phyloP scores from a whole-genome alignment of 2,113 vertebrate genomes.

The Acrocephalus kingi region DNA sequence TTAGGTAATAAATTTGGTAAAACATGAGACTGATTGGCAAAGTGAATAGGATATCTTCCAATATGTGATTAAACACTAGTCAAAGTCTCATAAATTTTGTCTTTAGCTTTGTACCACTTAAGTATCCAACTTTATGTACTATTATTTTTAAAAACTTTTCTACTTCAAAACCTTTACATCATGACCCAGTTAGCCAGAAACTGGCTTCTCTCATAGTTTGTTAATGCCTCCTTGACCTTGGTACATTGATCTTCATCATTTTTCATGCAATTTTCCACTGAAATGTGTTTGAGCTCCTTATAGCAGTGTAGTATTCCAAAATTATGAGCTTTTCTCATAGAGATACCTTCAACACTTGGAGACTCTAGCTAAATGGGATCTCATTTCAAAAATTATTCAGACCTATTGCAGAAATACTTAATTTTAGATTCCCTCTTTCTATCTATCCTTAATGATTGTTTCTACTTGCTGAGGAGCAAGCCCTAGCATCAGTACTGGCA shows the following conservation, averaged over 20 bases:
- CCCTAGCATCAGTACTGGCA: rapidly evolving
- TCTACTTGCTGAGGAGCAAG: not conserved
- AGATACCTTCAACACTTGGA: not conserved
- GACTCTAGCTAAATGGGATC: rapidly evolving
- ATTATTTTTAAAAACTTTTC: not conserved
- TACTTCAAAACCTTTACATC: not conserved
- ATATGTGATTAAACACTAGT: not conserved
- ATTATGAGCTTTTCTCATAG: not conserved
- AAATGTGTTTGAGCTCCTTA: not conserved
- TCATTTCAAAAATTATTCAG: not conserved
- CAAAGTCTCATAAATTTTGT: not conserved
- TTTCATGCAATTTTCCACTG: not conserved
- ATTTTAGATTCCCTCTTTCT: not conserved
- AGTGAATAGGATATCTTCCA: not conserved
- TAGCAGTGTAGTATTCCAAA: not conserved
- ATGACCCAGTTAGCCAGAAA: rapidly evolving
- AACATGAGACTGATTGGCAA: not conserved
- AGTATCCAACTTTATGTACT: not conserved
- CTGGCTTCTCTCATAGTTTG: not conserved
- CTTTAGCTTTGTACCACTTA: not conserved
- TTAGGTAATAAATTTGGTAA: slow-evolving; percentile 39
- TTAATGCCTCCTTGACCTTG: not conserved
- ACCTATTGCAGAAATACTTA: not conserved
- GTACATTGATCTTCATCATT: rapidly evolving
- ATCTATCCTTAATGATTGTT: not conserved